A percentile compares a stretch with the other conserved stretches of the same genome.
These are phyloP conservation scores for Tethea ocularis DNA, from an alignment of 2,888 invertebrate species.

Conservation along the genomic window DNA sequence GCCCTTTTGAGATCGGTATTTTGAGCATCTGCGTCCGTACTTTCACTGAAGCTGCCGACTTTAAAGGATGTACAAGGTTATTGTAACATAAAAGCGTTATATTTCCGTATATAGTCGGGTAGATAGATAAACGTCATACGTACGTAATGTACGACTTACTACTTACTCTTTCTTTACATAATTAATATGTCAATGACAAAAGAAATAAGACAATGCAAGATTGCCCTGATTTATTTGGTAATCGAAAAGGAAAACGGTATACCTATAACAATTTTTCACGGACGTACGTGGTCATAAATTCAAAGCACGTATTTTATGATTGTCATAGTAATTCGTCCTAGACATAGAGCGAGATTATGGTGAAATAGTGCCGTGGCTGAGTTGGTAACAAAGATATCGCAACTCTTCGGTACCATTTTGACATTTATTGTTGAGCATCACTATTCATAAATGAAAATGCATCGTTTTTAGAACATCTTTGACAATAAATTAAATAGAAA, in stretches of 20 bases:
- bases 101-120: too few relatives aligned
- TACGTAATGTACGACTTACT: neutral
- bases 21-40: neutral
- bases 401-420: neutral
- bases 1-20: neutral
- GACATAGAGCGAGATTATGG: neutral
- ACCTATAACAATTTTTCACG: neutral
- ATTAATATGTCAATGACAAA: conserved; percentile 1
- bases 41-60: neutral
- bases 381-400: neutral
- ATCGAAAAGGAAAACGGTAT: neutral
- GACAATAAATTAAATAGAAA: neutral
- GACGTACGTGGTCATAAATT: neutral
- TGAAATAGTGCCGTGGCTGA: neutral
- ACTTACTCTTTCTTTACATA: too few relatives aligned
- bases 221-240: conserved; percentile 2
- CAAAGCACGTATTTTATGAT: neutral
- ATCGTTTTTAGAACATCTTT: neutral
- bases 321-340: neutral
- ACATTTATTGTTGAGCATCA: neutral
- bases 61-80: too few relatives aligned
- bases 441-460: neutral
- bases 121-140: neutral
- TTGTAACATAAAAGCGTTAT: too few relatives aligned
- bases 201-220: neutral